Evolutionary conservation across 2,797 vertebrate species (phyloP).

Genomic region (Myripristis jacobus): DNA sequence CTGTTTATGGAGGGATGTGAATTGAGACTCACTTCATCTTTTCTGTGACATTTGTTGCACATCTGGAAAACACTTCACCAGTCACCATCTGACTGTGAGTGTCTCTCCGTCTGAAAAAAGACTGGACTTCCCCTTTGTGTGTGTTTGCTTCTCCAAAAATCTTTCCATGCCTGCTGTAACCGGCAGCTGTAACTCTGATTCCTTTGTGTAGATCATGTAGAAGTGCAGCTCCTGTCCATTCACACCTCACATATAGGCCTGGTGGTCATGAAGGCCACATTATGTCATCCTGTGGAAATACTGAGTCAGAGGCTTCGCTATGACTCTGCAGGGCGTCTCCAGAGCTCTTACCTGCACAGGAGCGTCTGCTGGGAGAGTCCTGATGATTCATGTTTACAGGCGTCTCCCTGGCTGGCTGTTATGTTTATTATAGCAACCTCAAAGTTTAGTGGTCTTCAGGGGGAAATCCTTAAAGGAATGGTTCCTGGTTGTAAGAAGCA

Average conservation of each 20-base stretch:
- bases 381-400: constrained; percentile 23
- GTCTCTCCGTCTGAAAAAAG: too few relatives aligned
- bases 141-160: too few relatives aligned
- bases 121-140: too few relatives aligned
- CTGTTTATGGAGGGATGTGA: too few relatives aligned
- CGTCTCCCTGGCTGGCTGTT: constrained; percentile 35
- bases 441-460: constrained; percentile 1
- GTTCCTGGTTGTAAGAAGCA: too few relatives aligned
- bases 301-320: constrained; percentile 21
- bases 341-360: not conserved
- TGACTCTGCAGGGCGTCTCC: not conserved
- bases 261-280: not conserved
- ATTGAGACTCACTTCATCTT: too few relatives aligned
- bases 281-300: not conserved
- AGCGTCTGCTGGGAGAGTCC: constrained; percentile 6
- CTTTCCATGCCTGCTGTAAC: too few relatives aligned
- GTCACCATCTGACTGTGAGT: too few relatives aligned
- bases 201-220: not conserved
- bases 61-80: too few relatives aligned
- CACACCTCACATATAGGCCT: not conserved
- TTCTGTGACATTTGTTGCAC: too few relatives aligned
- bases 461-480: too few relatives aligned
- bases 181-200: not conserved
- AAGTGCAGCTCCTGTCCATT: not conserved
- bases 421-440: not conserved